phyloP scores from a whole-genome alignment of 2,797 vertebrate species.

The Rhinoraja longicauda region DNA sequence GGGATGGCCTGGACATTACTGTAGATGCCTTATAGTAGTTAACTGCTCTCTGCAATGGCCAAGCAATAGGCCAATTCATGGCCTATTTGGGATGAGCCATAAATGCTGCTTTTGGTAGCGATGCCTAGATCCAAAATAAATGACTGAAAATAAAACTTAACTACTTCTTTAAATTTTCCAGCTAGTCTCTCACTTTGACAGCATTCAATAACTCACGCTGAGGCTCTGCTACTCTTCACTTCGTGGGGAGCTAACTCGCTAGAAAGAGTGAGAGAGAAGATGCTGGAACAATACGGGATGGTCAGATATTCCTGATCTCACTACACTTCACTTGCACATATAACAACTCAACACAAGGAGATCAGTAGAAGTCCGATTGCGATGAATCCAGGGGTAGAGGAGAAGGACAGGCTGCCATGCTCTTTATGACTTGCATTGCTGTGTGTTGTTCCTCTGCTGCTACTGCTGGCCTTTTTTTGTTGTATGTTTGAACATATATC shows the following conservation, averaged over 20 bases:
- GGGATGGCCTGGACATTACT: no score
- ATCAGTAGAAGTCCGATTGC: not conserved
- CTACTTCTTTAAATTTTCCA: no score
- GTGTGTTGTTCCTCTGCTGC: not conserved
- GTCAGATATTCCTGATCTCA: not conserved
- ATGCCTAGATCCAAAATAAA: no score
- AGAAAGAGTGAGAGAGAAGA: not conserved
- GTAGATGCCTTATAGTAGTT: no score
- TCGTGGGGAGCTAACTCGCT: not conserved
- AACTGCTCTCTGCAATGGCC: no score
- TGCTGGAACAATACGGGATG: not conserved
- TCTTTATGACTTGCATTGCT: not conserved
- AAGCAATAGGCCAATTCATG: no score
- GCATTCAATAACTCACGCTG: not conserved
- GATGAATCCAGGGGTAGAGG: not conserved
- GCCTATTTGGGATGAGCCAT: no score
- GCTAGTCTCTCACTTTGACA: not conserved
- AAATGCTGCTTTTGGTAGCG: no score
- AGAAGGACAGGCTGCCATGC: not conserved
- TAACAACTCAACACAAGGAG: not conserved
- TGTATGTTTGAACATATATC: not conserved
- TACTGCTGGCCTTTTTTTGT: not conserved
- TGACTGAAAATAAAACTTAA: no score
- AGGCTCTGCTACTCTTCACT: not conserved
- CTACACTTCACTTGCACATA: not conserved